Evolutionary conservation across 2,888 invertebrate species (phyloP).

Genomic region (Minunthozetes semirufus): DNA sequence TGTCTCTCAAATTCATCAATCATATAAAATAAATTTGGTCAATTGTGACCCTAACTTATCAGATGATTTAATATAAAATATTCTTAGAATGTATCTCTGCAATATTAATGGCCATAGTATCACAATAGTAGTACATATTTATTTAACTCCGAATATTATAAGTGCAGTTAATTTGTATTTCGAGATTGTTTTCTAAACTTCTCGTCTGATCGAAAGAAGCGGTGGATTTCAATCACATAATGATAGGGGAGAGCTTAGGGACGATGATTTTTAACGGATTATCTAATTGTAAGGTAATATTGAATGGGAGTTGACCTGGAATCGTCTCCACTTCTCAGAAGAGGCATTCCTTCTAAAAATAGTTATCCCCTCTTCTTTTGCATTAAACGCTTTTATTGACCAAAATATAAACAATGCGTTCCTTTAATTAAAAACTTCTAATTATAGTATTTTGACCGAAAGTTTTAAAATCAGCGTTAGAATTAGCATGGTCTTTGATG

Average conservation of each 20-base stretch:
- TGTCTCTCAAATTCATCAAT: too few relatives aligned
- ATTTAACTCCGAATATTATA: too few relatives aligned
- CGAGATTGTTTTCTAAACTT: too few relatives aligned
- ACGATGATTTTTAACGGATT: constrained; percentile 7
- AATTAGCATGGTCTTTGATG: neutral
- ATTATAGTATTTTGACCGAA: neutral
- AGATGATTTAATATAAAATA: too few relatives aligned
- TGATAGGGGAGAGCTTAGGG: neutral
- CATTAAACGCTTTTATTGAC: neutral
- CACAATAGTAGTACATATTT: too few relatives aligned
- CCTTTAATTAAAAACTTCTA: neutral
- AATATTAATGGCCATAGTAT: too few relatives aligned
- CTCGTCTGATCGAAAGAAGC: too few relatives aligned
- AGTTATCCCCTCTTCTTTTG: neutral
- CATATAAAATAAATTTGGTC: too few relatives aligned
- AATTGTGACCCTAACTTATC: too few relatives aligned
- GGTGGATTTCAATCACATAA: neutral
- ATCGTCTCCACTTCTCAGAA: neutral
- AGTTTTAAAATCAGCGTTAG: neutral
- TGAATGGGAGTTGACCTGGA: neutral
- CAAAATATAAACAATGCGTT: constrained; percentile 5
- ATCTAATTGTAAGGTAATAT: neutral
- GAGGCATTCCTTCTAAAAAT: neutral
- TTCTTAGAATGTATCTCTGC: too few relatives aligned
- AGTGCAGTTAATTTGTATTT: too few relatives aligned